Evolutionary conservation across 2,888 invertebrate genomes (phyloP), one percentile per base, ranked within the genome.

Genomic region (Panopea generosa): DNA sequence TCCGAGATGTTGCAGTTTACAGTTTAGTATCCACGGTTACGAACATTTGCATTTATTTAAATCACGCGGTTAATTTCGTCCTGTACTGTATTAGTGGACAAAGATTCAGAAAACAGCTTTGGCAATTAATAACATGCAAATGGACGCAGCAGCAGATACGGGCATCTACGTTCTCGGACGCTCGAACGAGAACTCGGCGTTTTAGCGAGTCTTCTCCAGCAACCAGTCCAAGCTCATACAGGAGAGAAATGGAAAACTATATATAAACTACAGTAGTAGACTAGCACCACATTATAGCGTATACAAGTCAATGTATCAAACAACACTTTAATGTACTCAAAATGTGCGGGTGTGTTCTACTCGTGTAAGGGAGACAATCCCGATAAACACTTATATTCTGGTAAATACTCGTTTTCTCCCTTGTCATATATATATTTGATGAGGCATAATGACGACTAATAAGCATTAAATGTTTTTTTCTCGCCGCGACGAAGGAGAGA

Each of bases 61-160:
- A 89, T 59, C 90, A 90, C 78, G 83, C 87, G n/a, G 77, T 89
- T 22, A 90, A 90, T 66, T 87, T 90, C 68, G 77, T 89, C 14
- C 82, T 90, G 6, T 90, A 90, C 76, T 89, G 89, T 72, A 75
- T 89, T 6, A 86, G 82, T 47, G 89, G 90, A 47, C 79, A 83
- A 47, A 79, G 82, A 52, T 90, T 90, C 73, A 74, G 90, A 1
- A 77, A 75, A 29, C 88, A 90, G 67, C 60, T 90, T 18, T 62
- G 66, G 33, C 57, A 67, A 3, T 52, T 83, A 24, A 14, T 81
- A 27, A 55, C 18, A 11, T 65, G 74, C 20, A 47, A 62, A 45
- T 67, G 49, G 40, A 55, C 43, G 16, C 59, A 40, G 4, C 49
- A 38, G 22, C 62, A 57, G 20, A 22, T 47, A 14, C 38, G 62